Percentiles rank a stretch among this genome's conserved stretches.
Conservation (phyloP, 2,113 vertebrate species). For the Cryptomyrus ogoouensis region DNA sequence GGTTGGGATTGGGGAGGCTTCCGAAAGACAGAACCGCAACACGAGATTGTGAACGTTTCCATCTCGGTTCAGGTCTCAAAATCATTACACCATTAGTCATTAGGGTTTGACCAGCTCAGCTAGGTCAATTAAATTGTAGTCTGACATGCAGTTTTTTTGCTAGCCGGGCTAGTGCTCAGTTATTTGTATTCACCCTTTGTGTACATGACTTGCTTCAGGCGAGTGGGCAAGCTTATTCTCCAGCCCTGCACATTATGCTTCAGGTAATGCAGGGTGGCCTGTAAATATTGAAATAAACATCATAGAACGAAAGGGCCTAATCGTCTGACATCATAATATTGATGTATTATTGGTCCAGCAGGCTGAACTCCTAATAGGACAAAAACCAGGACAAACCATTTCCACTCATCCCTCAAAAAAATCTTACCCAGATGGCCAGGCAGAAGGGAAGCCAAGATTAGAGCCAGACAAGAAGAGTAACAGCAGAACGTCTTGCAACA, state of each 20-base stretch:
- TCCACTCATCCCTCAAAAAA: neutral
- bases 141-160: neutral
- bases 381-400: neutral
- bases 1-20: neutral
- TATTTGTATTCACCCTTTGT: neutral
- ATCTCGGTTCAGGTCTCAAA: neutral
- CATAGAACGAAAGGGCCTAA: neutral
- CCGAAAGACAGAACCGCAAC: no score
- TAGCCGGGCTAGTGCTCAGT: neutral
- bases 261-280: neutral
- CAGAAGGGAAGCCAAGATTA: neutral
- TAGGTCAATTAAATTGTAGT: neutral
- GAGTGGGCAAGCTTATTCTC: neutral
- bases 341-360: neutral
- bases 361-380: neutral
- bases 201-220: neutral
- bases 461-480: neutral
- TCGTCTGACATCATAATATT: neutral
- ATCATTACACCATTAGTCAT: neutral
- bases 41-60: neutral
- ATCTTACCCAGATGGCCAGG: neutral
- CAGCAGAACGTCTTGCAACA: neutral
- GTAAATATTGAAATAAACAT: neutral
- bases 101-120: neutral
- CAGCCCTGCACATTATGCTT: neutral